phyloP scores from a whole-genome alignment of 1,140 invertebrate genomes.

The Triops longicaudatus region DNA sequence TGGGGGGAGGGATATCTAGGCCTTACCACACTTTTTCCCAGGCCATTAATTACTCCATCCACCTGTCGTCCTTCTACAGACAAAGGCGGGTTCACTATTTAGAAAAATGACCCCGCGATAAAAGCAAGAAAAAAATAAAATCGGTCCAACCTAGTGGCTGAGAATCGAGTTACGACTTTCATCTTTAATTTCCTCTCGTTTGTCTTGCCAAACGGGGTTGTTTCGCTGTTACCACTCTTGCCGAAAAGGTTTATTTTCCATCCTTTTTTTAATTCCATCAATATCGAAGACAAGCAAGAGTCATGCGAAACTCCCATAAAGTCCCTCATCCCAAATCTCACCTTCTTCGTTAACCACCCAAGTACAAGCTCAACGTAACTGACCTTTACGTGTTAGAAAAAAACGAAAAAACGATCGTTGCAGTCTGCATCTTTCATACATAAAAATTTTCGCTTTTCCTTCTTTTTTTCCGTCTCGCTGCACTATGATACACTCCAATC shows the following conservation, averaged over 20 bases:
- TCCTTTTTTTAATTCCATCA: neutral
- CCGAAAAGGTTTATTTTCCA: neutral
- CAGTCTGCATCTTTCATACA: neutral
- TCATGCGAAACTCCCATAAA: constrained; percentile 15
- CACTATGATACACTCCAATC: neutral
- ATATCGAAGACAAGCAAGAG: neutral
- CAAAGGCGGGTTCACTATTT: constrained; percentile 4
- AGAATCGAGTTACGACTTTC: neutral
- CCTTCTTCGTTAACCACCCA: neutral
- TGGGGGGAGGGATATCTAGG: neutral
- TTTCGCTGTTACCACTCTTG: neutral
- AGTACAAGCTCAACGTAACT: neutral
- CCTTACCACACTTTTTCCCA: constrained; percentile 2
- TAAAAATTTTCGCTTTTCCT: neutral
- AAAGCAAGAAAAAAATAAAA: neutral
- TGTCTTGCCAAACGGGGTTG: neutral
- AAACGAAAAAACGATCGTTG: neutral
- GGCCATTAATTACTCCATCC: constrained; percentile 11
- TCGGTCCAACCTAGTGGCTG: constrained; percentile 4
- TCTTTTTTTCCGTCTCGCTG: neutral
- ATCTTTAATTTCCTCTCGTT: constrained; percentile 1
- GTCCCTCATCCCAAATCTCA: neutral
- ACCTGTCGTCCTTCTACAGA: constrained; percentile 6
- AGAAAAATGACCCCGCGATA: neutral
- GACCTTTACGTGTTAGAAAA: constrained; percentile 3